Evolutionary conservation across 2,888 invertebrate genomes (phyloP), one percentile per base, ranked within the genome.

Genomic region (Orthosia gracilis): DNA sequence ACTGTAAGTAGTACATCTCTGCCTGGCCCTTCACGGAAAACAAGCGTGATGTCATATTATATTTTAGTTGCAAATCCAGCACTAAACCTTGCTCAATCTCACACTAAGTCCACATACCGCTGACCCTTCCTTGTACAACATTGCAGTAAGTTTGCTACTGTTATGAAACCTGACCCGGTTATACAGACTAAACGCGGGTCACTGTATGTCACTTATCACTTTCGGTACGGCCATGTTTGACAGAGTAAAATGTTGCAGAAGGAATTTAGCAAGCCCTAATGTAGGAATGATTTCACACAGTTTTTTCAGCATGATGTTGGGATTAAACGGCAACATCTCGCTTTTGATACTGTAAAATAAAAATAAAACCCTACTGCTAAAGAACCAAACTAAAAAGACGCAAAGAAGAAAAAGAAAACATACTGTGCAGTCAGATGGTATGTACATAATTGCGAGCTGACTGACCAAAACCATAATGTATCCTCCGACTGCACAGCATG

Each of bases 161-260:
- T 89, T 89, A 89, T 85, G 83, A 89, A 88, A 89, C 80, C 18
- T 82, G 88, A 89, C 89, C 90, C 77, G 88, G 84, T 88, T 90
- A 83, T 71, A 83, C 78, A 74, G 82, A 84, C 80, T 87, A 71
- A 80, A 73, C 73, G 64, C 76, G 69, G 80, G 87, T 83, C 80
- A 78, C 49, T 69, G 61, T 57, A 68, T 75, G 66, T 69, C 73
- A 78, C 83, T 87, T 87, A 74, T 74, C 62, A 58, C 78, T 66
- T 79, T 49, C 4, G 65, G 55, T 23, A 11, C 23, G 18, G n/a
- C 31, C 18, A 50, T 67, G 13, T 49, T 26, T 17, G 54, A 49
- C 23, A 31, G 15, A 47, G 47, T 23, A 21, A 45, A 49, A 69
- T 64, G 31, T 50, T 18, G n/a, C 18, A 61, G 68, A 50, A 54